Evolutionary conservation across 1,140 invertebrate genomes (phyloP).

Genomic region (Drosophila triauraria): DNA sequence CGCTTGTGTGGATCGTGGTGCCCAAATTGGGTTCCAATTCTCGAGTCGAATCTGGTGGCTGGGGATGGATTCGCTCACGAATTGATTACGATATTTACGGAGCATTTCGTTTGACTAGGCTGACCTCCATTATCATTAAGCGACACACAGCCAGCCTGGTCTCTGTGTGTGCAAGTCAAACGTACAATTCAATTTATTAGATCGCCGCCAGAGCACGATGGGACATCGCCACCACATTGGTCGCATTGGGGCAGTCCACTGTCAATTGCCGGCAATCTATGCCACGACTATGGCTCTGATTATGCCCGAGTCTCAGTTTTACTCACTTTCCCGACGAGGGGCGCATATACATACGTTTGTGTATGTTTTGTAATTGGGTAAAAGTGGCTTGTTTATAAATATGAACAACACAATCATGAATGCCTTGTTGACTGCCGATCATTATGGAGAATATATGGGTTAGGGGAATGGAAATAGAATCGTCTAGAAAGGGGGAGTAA

Average conservation of each 20-base stretch:
- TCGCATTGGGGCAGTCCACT: conserved; percentile 39
- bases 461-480: conserved; percentile 2
- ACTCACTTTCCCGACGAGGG: conserved; percentile 30
- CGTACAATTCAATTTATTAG: conserved; percentile 84
- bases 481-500: background rate
- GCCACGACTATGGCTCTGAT: conserved; percentile 47
- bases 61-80: conserved; percentile 35
- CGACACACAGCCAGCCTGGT: conserved; percentile 17
- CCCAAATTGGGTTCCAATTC: conserved; percentile 60
- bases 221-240: conserved; percentile 13
- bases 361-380: conserved; percentile 64
- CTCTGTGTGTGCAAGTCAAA: conserved; percentile 65
- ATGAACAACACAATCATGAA: conserved; percentile 38
- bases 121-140: conserved; percentile 84
- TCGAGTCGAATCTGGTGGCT: conserved; percentile 24
- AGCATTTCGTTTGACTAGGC: conserved; percentile 78
- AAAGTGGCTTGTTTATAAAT: conserved; percentile 68
- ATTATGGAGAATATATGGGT: conserved; percentile 8
- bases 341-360: background rate
- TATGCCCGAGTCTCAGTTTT: conserved; percentile 43
- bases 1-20: conserved; percentile 16
- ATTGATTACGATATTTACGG: conserved; percentile 81
- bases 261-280: conserved; percentile 74
- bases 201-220: conserved; percentile 71
- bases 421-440: conserved; percentile 36